phyloP scores from a whole-genome alignment of 2,888 invertebrate genomes.

The Neoaliturus tenellus region DNA sequence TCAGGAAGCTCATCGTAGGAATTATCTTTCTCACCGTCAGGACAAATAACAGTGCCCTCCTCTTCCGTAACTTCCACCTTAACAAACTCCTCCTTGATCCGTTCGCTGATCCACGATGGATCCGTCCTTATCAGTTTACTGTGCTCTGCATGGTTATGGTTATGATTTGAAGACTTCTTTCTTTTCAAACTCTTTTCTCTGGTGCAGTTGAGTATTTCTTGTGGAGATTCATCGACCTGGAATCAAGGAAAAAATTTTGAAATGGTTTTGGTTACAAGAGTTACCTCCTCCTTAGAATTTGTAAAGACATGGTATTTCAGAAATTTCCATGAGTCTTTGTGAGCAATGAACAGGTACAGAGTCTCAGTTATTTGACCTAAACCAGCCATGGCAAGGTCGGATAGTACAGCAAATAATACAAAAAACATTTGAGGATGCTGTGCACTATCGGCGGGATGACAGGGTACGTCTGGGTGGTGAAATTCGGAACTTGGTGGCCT shows the following conservation, averaged over 20 bases:
- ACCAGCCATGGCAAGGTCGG: no score
- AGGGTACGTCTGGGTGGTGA: no score
- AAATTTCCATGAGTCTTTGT: no score
- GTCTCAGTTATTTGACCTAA: no score
- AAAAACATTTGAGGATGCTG: no score
- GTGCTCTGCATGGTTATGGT: conserved; percentile 26
- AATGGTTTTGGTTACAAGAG: no score
- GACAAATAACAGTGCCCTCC: background rate
- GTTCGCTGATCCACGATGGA: conserved; percentile 38
- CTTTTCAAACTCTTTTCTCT: conserved; percentile 21
- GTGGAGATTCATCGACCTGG: conserved; percentile 25
- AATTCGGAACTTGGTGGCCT: no score
- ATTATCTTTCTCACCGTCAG: background rate
- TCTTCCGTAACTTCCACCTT: conserved; percentile 33
- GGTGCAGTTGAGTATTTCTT: background rate
- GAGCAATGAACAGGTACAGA: no score
- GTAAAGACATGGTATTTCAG: no score
- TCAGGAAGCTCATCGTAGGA: conserved; percentile 22
- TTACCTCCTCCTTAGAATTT: no score
- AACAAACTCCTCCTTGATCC: conserved; percentile 44
- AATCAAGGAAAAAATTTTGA: background rate
- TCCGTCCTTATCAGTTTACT: conserved; percentile 39
- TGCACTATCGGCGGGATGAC: no score
- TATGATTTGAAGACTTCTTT: conserved; percentile 29
- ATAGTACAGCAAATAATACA: no score